Conservation (phyloP, 2,888 invertebrate genomes). For the Papilio protenor region DNA sequence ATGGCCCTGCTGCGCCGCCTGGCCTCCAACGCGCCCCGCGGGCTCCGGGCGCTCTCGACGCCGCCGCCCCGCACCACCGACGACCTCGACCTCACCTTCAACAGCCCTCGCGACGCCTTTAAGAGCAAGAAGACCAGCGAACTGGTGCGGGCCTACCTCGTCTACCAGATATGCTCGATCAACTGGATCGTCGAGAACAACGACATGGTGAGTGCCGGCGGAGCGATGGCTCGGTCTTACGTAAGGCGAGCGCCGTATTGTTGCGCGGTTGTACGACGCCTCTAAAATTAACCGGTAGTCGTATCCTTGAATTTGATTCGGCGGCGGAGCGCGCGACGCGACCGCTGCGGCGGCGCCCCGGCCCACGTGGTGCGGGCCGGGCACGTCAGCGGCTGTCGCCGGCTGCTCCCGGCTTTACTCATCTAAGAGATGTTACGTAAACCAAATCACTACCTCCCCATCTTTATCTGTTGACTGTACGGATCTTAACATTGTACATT, state of each 20-base stretch:
- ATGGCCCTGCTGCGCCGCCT: constrained; percentile 80
- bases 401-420: constrained; percentile 19
- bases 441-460: constrained; percentile 10
- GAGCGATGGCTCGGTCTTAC: constrained; percentile 66
- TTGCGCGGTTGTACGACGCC: constrained; percentile 60
- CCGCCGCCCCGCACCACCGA: constrained; percentile 76
- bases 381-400: constrained; percentile 34
- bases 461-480: not conserved
- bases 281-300: constrained; percentile 59
- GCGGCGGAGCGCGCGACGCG: constrained; percentile 47
- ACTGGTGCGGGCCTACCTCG: constrained; percentile 94
- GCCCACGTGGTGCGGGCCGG: constrained; percentile 42
- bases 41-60: constrained; percentile 67
- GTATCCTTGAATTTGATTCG: constrained; percentile 60
- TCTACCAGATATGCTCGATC: constrained; percentile 95
- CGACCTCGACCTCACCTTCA: constrained; percentile 93
- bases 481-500: not conserved
- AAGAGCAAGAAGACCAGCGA: constrained; percentile 98
- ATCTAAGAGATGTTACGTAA: constrained; percentile 46
- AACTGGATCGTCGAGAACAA: constrained; percentile 96
- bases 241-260: constrained; percentile 63
- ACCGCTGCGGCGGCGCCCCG: constrained; percentile 43
- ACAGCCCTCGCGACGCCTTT: constrained; percentile 95
- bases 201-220: constrained; percentile 89
- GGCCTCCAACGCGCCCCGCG: constrained; percentile 69